A percentile compares a stretch with the other conserved stretches of the same genome.
phyloP scores from a whole-genome alignment of 2,797 vertebrate species.

The Notamacropus eugenii region DNA sequence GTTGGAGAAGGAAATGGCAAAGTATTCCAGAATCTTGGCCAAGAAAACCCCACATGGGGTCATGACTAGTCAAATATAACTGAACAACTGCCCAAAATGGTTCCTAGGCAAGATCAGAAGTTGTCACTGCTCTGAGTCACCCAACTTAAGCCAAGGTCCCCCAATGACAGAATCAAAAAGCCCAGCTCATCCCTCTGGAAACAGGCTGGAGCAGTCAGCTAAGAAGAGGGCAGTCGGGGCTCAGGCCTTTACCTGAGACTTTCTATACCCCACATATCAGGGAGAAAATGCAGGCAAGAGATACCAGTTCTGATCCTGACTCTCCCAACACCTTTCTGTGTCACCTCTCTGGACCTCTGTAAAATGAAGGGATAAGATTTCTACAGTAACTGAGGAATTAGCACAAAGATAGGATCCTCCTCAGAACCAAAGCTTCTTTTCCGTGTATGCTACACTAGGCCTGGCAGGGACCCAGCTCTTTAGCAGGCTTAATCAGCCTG shows the following conservation, averaged over 20 bases:
- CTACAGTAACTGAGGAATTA: background rate
- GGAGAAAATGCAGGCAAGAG: background rate
- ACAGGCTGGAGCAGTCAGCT: constrained; percentile 9
- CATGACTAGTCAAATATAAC: background rate
- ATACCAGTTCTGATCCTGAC: background rate
- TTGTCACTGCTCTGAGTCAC: constrained; percentile 11
- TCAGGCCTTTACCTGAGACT: background rate
- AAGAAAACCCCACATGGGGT: background rate
- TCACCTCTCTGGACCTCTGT: background rate
- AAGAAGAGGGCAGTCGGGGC: constrained; percentile 6
- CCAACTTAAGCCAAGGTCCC: constrained; percentile 57
- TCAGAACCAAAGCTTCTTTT: background rate
- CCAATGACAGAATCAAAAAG: background rate
- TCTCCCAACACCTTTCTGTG: background rate
- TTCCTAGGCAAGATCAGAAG: constrained; percentile 7
- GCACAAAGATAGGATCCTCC: background rate
- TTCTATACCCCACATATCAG: background rate
- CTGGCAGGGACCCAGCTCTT: background rate
- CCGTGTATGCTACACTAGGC: accelerated
- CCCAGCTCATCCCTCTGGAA: constrained; percentile 34
- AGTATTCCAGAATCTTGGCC: background rate
- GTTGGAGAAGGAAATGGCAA: background rate
- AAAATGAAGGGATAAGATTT: background rate
- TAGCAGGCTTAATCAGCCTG: background rate
- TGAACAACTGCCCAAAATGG: constrained; percentile 11